Conservation (phyloP, 1,140 invertebrate species). For the Drosophila bifasciata region DNA sequence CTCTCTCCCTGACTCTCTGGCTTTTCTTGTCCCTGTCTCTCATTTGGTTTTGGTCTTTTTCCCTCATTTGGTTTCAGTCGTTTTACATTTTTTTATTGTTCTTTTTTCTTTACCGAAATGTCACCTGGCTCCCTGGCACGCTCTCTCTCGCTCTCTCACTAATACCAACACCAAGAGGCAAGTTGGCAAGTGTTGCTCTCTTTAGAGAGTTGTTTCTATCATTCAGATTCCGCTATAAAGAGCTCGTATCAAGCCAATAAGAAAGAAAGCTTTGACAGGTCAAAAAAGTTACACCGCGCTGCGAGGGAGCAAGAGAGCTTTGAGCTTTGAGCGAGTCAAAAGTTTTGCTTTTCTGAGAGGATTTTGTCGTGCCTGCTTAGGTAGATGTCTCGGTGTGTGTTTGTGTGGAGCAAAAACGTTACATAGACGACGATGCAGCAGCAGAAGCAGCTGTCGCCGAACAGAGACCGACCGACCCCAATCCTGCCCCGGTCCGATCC, state of each 20-base stretch:
- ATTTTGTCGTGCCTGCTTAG: conserved; percentile 1
- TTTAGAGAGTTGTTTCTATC: conserved; percentile 24
- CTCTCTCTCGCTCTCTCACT: conserved; percentile 15
- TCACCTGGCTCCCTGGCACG: conserved; percentile 41
- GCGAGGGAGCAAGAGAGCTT: conserved; percentile 24
- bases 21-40: conserved; percentile 13
- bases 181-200: conserved; percentile 15
- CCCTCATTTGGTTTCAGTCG: conserved; percentile 23
- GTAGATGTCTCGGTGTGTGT: conserved; percentile 6
- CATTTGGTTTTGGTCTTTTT: conserved; percentile 14
- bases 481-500: conserved; percentile 23
- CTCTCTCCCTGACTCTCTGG: conserved; percentile 9
- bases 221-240: conserved; percentile 23
- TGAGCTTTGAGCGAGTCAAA: conserved; percentile 32
- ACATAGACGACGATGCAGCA: conserved; percentile 25
- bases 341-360: conserved; percentile 31
- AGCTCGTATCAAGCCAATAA: conserved; percentile 52
- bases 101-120: conserved; percentile 38
- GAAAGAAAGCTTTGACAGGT: conserved; percentile 43
- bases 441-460: conserved; percentile 46
- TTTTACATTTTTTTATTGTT: conserved; percentile 19
- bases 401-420: conserved; percentile 38
- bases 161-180: conserved; percentile 28
- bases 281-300: conserved; percentile 24
- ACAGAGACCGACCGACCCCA: conserved; percentile 38